Conservation (phyloP, 1,140 invertebrate species). For the Calycopis cecrops region DNA sequence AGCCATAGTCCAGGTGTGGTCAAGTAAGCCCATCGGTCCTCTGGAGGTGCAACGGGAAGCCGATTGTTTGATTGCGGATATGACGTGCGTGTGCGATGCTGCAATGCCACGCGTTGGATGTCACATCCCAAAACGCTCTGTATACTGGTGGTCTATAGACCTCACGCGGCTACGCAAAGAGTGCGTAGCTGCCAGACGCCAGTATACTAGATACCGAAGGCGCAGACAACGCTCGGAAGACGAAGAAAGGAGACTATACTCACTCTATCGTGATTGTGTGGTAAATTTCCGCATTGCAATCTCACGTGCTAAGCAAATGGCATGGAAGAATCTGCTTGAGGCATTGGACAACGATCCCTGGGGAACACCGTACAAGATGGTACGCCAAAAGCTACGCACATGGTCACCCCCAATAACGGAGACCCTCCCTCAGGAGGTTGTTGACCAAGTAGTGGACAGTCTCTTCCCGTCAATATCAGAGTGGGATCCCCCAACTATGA, state of each 20-base stretch:
- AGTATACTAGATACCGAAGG: background rate
- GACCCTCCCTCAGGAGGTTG: too few relatives aligned
- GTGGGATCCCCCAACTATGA: too few relatives aligned
- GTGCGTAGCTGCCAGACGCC: background rate
- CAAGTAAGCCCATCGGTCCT: background rate
- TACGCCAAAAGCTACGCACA: too few relatives aligned
- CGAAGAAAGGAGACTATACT: background rate
- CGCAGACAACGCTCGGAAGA: background rate
- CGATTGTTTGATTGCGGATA: background rate
- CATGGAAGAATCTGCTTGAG: too few relatives aligned
- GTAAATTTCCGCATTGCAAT: background rate
- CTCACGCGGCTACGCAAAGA: slow-evolving; percentile 38
- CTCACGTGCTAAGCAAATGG: background rate
- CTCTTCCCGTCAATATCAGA: too few relatives aligned
- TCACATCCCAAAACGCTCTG: background rate
- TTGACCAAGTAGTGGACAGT: too few relatives aligned
- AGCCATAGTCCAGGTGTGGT: slow-evolving; percentile 1
- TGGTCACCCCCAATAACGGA: too few relatives aligned
- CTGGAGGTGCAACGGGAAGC: slow-evolving; percentile 54
- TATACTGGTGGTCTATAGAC: slow-evolving; percentile 79
- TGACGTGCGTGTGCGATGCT: slow-evolving; percentile 13
- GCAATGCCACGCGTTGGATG: slow-evolving; percentile 7
- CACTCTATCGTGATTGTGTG: background rate
- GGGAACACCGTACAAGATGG: too few relatives aligned
- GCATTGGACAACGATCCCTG: too few relatives aligned